Base-by-base conservation (phyloP, 2,797 vertebrate genomes). In the Cossypha polioptera region DNA sequence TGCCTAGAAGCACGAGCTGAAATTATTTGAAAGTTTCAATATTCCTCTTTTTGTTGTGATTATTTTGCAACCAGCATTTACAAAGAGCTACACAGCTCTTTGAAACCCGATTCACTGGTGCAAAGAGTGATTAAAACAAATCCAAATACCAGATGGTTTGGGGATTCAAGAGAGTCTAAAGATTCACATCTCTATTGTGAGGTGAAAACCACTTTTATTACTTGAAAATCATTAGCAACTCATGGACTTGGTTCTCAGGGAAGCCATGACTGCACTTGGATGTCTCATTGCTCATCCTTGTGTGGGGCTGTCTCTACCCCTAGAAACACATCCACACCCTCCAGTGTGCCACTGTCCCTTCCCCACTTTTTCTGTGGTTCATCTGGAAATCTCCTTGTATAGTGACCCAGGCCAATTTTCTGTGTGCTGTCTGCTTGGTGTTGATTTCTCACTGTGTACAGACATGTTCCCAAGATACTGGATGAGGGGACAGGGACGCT, bases 61-160 rank as follows among this genome's bases (percentile, higher is more conserved):
- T 84, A 91, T 92, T 94, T 91, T 91, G 58, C 65, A 87, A 61
- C 57, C 38, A 54, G 42, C 50, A 20, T 42, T 90, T 92, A 59
- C 91, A 91, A 88, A 96, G 76, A 72, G 65, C 58, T 67, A 68
- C 47, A 48, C 35, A 53, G 43, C 54, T 83, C 81, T 91, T 84
- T 95, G 91, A 78, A 94, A 80, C 81, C 78, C 54, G 72, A 33
- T 84, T 96, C 90, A 79, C 59, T 76, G 63, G 77, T 90, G 82
- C 76, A 84, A 95, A 88, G 73, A 81, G 33, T 69, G 51, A 90
- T 90, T 85, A 50, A 80, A 90, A 82, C 84, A 89, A 65, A 76
- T 62, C 40, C 51, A 26, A 90, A 62, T 54, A 88, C 62, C 85
- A 91, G 69, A 95, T 92, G 89, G 89, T 67, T 65, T 75, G 76